Evolutionary conservation across 2,113 vertebrate species (phyloP).

Genomic region (Mobula hypostoma): DNA sequence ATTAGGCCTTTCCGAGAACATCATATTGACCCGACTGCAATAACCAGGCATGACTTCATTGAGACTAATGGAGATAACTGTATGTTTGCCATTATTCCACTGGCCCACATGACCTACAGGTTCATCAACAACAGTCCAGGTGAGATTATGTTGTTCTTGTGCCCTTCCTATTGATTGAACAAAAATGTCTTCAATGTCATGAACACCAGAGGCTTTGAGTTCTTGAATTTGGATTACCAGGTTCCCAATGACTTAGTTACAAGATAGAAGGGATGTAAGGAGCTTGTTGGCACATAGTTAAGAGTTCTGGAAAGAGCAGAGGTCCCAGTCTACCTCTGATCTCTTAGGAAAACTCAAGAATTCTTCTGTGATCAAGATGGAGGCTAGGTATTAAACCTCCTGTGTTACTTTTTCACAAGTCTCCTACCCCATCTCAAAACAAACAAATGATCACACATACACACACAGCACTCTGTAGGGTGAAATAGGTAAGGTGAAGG

Average conservation of each 20-base stretch:
- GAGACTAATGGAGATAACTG: constrained; percentile 71
- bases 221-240: not conserved
- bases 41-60: constrained; percentile 66
- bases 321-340: too few relatives aligned
- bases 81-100: constrained; percentile 62
- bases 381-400: too few relatives aligned
- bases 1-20: constrained; percentile 65
- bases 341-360: too few relatives aligned
- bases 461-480: too few relatives aligned
- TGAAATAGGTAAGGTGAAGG: too few relatives aligned
- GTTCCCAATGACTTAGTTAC: not conserved
- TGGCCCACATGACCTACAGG: constrained; percentile 61
- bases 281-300: not conserved
- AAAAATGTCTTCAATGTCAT: not conserved
- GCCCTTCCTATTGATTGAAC: not conserved
- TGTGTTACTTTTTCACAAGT: too few relatives aligned
- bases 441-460: too few relatives aligned
- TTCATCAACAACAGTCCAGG: constrained; percentile 59
- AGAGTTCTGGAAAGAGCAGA: too few relatives aligned
- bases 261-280: not conserved
- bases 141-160: constrained; percentile 40
- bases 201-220: not conserved
- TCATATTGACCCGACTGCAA: constrained; percentile 66
- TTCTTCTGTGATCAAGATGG: too few relatives aligned
- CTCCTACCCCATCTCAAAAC: too few relatives aligned